These are phyloP conservation scores for Pionites leucogaster DNA, from an alignment of 2,113 vertebrate species.

Conservation along the genomic window DNA sequence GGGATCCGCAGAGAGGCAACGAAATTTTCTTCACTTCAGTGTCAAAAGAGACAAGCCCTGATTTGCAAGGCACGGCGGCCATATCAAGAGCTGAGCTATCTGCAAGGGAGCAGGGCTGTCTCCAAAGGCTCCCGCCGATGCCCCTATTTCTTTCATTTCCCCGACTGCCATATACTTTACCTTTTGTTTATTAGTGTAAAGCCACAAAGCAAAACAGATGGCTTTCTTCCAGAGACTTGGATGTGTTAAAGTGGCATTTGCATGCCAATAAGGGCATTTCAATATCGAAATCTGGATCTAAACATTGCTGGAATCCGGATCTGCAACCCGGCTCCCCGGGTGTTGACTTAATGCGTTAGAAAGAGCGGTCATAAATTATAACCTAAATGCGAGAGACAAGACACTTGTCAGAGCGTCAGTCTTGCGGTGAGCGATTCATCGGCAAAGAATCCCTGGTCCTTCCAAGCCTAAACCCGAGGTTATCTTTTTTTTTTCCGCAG, in stretches of 20 bases:
- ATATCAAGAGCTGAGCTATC: constrained; percentile 72
- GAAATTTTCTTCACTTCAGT: constrained; percentile 55
- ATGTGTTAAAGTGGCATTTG: constrained; percentile 78
- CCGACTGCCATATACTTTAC: constrained; percentile 68
- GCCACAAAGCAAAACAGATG: constrained; percentile 81
- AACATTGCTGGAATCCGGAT: constrained; percentile 60
- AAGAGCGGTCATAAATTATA: constrained; percentile 57
- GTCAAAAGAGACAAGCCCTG: constrained; percentile 55
- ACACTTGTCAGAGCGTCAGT: constrained; percentile 37
- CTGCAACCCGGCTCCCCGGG: constrained; percentile 51
- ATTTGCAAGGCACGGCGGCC: constrained; percentile 65
- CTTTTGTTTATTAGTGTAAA: constrained; percentile 82
- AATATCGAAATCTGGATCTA: constrained; percentile 73
- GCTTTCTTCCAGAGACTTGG: constrained; percentile 74
- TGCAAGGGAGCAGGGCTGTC: constrained; percentile 7
- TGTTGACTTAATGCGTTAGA: constrained; percentile 49
- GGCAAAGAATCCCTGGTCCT: constrained; percentile 40
- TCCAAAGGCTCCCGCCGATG: constrained; percentile 63
- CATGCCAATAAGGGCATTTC: constrained; percentile 75
- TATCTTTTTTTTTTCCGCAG: neutral
- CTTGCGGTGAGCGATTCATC: constrained; percentile 28
- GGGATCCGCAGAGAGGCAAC: neutral
- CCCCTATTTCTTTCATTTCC: constrained; percentile 70
- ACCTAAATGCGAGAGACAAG: constrained; percentile 39
- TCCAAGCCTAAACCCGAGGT: constrained; percentile 39